phyloP scores from a whole-genome alignment of 2,113 vertebrate genomes.

The Nicator chloris region DNA sequence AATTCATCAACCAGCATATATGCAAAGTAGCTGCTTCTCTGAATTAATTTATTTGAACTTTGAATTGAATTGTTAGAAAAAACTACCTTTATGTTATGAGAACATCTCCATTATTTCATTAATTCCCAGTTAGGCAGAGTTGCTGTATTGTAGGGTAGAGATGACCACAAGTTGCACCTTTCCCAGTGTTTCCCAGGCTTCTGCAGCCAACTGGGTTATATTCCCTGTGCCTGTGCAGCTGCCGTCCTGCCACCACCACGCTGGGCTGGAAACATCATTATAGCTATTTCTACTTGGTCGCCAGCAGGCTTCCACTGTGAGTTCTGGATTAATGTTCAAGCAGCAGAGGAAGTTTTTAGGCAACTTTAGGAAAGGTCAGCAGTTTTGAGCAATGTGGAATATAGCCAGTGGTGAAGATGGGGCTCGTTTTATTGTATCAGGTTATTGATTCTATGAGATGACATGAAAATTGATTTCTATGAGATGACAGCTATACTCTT shows the following conservation, averaged over 20 bases:
- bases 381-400: background rate
- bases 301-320: background rate
- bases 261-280: background rate
- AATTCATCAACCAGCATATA: background rate
- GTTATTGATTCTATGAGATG: background rate
- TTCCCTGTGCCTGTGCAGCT: background rate
- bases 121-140: background rate
- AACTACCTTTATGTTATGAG: background rate
- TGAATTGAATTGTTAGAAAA: background rate
- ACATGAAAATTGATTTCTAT: background rate
- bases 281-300: background rate
- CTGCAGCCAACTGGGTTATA: background rate
- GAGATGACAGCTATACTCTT: background rate
- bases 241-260: background rate
- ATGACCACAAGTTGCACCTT: background rate
- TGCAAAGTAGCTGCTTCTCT: background rate
- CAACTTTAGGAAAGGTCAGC: background rate
- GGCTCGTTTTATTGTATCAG: background rate
- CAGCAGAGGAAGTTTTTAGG: background rate
- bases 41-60: background rate
- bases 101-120: background rate
- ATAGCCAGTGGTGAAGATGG: background rate
- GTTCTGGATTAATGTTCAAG: background rate
- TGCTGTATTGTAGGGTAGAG: background rate
- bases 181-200: background rate